phyloP scores from a whole-genome alignment of 2,113 vertebrate genomes.

The Geothlypis trichas region DNA sequence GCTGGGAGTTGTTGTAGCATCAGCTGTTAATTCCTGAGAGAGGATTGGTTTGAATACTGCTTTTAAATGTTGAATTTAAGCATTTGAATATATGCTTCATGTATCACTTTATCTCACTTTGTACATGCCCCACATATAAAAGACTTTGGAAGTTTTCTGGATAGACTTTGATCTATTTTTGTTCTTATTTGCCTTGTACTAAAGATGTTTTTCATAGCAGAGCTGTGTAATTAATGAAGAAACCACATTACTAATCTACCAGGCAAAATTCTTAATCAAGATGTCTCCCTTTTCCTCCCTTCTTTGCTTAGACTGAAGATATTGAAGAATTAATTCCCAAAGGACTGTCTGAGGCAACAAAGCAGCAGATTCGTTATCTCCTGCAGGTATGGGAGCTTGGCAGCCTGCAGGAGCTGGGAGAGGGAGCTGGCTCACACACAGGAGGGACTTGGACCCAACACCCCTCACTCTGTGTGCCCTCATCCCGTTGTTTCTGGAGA shows the following conservation, averaged over 20 bases:
- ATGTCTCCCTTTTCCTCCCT: slow-evolving; percentile 33
- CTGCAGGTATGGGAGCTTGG: slow-evolving; percentile 81
- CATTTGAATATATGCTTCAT: not conserved
- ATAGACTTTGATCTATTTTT: slow-evolving; percentile 36
- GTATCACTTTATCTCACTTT: not conserved
- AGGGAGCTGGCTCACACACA: rapidly evolving
- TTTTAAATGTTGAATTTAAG: not conserved
- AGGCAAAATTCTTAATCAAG: slow-evolving; percentile 25
- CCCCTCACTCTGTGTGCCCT: not conserved
- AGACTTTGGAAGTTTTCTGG: not conserved
- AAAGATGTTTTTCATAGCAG: not conserved
- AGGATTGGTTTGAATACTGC: not conserved
- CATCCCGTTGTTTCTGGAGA: rapidly evolving
- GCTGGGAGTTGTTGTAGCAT: not conserved
- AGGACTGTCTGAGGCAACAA: slow-evolving; percentile 92
- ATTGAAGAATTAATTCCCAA: slow-evolving; percentile 90
- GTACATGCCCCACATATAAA: not conserved
- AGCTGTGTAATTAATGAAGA: slow-evolving; percentile 8
- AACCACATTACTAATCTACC: not conserved
- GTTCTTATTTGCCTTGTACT: slow-evolving; percentile 11
- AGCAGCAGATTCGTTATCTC: slow-evolving; percentile 96
- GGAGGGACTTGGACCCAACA: rapidly evolving
- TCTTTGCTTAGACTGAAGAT: slow-evolving; percentile 78
- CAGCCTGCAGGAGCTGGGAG: not conserved
- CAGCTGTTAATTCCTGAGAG: not conserved